phyloP scores from a whole-genome alignment of 37 sponge, comb jelly and placozoan genomes.

The Agelas oroides region DNA sequence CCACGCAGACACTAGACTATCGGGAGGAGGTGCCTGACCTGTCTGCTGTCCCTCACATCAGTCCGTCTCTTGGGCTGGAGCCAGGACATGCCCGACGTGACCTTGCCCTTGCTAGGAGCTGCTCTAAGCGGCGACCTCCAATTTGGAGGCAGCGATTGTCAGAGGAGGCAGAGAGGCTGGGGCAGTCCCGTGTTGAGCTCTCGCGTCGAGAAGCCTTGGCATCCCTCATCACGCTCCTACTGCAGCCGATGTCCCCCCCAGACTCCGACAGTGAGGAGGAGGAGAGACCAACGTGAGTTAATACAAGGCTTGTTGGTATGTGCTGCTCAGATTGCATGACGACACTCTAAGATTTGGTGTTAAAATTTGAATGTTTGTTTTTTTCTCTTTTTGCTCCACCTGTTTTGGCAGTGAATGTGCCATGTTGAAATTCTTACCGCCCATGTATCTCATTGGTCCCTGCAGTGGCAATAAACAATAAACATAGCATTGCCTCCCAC shows the following conservation, averaged over 20 bases:
- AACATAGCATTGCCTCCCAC: no score
- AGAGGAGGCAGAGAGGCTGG: background rate
- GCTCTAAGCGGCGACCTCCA: slow-evolving; percentile 4
- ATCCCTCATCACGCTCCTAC: slow-evolving; percentile 14
- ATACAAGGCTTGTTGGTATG: no score
- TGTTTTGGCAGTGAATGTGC: no score
- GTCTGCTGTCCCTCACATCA: slow-evolving; percentile 15
- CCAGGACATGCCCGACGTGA: slow-evolving; percentile 37
- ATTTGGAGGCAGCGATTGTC: background rate
- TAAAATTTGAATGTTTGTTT: no score
- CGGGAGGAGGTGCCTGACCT: background rate
- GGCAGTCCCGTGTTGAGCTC: slow-evolving; percentile 2
- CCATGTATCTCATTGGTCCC: no score
- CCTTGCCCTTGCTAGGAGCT: background rate
- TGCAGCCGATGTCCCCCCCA: slow-evolving; percentile 21
- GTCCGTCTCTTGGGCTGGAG: slow-evolving; percentile 50
- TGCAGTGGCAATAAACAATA: no score
- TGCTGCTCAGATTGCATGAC: no score
- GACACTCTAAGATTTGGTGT: no score
- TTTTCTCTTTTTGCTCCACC: no score
- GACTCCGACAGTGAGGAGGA: slow-evolving; percentile 45
- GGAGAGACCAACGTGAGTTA: background rate
- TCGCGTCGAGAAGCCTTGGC: background rate
- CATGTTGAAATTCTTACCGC: no score
- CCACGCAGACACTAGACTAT: slow-evolving; percentile 12